These are phyloP conservation scores for Drosophila borealis DNA, from an alignment of 2,888 invertebrate species.

Conservation along the genomic window DNA sequence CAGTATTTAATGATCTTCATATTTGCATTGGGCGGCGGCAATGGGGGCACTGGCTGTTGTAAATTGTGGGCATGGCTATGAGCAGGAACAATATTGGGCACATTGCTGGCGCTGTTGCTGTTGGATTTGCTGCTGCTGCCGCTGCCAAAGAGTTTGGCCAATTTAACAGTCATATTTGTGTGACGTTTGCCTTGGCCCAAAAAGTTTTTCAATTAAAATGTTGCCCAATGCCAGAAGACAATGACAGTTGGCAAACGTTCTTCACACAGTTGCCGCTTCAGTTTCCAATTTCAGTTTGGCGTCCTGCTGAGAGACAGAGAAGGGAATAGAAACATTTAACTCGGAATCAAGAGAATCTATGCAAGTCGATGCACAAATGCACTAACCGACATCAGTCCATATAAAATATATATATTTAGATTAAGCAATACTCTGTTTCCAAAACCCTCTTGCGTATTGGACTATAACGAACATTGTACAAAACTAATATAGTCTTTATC, in stretches of 20 bases:
- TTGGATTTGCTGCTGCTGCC: constrained; percentile 20
- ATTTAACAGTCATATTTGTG: constrained; percentile 68
- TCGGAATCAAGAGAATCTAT: no score
- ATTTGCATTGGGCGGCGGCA: constrained; percentile 64
- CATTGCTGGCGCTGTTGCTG: constrained; percentile 20
- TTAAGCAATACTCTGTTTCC: neutral
- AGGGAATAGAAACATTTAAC: constrained; percentile 10
- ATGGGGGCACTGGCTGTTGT: constrained; percentile 53
- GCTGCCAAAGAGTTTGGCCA: constrained; percentile 66
- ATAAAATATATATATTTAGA: neutral
- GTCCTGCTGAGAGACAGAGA: constrained; percentile 19
- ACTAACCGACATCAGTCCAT: neutral
- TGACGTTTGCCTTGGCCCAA: constrained; percentile 16
- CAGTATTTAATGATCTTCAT: constrained; percentile 63
- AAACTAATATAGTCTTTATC: no score
- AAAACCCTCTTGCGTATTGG: no score
- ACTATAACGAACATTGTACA: no score
- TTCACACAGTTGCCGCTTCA: constrained; percentile 2
- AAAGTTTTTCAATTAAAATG: constrained; percentile 80
- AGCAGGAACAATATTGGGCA: constrained; percentile 18
- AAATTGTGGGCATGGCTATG: constrained; percentile 10
- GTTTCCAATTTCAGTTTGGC: constrained; percentile 17
- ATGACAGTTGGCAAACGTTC: constrained; percentile 42
- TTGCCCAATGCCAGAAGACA: constrained; percentile 58
- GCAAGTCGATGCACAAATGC: neutral